Evolutionary conservation across 2,888 invertebrate genomes (phyloP).

Genomic region (Scrobipalpa costella): DNA sequence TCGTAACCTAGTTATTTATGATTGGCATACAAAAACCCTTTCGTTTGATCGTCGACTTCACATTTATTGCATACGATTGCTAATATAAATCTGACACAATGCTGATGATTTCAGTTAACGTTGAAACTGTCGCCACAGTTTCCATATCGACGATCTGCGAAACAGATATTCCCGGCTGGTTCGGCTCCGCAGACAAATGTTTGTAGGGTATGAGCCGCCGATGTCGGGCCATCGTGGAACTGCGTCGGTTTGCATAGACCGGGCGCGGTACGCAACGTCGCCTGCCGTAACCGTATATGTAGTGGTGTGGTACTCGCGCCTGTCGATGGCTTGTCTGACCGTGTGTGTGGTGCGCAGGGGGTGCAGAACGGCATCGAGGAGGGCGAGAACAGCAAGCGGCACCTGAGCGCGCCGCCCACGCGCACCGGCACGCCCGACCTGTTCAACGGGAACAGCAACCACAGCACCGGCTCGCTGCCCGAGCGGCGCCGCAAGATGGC

Average conservation of each 20-base stretch:
- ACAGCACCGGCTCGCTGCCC: constrained; percentile 72
- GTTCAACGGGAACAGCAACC: constrained; percentile 76
- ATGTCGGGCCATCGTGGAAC: not conserved
- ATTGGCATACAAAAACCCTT: too few species aligned
- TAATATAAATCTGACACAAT: constrained; percentile 12
- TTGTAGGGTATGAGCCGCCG: constrained; percentile 16
- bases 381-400: constrained; percentile 65
- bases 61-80: constrained; percentile 10
- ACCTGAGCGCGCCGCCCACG: constrained; percentile 73
- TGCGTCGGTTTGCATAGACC: too few species aligned
- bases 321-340: not conserved
- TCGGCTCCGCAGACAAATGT: not conserved
- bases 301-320: not conserved
- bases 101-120: constrained; percentile 16
- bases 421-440: constrained; percentile 73
- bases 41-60: constrained; percentile 17
- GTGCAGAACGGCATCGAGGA: constrained; percentile 62
- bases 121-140: not conserved
- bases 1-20: not conserved
- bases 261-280: not conserved
- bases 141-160: constrained; percentile 11
- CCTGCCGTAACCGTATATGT: not conserved
- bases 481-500: constrained; percentile 72
- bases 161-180: constrained; percentile 2
- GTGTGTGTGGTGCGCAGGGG: constrained; percentile 44